These are phyloP conservation scores for Leptodactylus fallax DNA, from an alignment of 2,797 vertebrate genomes.

Conservation along the genomic window DNA sequence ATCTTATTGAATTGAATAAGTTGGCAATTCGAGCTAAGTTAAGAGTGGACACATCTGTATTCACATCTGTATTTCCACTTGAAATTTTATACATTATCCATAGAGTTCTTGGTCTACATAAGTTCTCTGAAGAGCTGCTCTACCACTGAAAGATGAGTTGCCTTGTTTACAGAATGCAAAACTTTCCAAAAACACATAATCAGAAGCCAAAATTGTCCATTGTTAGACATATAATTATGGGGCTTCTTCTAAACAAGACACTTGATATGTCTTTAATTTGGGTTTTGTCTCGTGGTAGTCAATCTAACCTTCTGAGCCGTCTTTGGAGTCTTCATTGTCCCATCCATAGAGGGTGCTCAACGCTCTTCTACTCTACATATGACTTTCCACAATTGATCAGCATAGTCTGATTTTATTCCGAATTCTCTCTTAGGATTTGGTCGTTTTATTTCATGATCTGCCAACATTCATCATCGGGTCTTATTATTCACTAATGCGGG, in stretches of 20 bases:
- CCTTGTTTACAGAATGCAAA: neutral
- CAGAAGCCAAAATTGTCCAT: neutral
- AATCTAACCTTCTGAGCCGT: neutral
- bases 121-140: neutral
- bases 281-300: neutral
- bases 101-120: neutral
- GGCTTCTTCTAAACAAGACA: neutral
- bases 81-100: neutral
- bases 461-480: conserved; percentile 35
- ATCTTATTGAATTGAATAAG: too few relatives aligned
- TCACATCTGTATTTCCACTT: neutral
- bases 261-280: neutral
- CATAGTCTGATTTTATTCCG: conserved; percentile 6
- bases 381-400: conserved; percentile 35
- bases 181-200: neutral
- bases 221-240: neutral
- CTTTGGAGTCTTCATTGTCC: neutral
- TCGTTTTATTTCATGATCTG: conserved; percentile 39
- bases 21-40: too few relatives aligned
- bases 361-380: conserved; percentile 24
- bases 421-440: conserved; percentile 16
- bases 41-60: neutral
- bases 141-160: neutral
- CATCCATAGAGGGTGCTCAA: neutral
- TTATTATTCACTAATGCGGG: conserved; percentile 49